Base-by-base conservation (phyloP, 2,888 invertebrate species). In the Cephus runcator region DNA sequence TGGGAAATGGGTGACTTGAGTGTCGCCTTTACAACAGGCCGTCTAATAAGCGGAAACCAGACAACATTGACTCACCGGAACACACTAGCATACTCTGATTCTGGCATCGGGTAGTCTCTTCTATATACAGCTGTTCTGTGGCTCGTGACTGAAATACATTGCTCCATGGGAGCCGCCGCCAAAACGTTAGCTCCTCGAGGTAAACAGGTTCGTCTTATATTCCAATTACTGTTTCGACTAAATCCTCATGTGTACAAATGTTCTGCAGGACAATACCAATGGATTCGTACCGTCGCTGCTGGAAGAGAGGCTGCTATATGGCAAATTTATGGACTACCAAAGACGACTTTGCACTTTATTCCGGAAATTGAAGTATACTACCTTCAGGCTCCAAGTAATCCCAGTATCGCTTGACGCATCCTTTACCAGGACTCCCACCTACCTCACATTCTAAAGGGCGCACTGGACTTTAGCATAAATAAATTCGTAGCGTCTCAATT, bases 401-500 rank as follows among this genome's bases (percentile, higher is more conserved):
- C 40, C 23, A 23, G 23, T 23, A 23, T 6, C 40, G 40, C 1
- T 56, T 56, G 4, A 40, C 40, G 1, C 40, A 56, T 56, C 40
- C 6, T 9, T 56, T 56, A 56, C 40, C 40, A 23, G 40, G 23
- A 23, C 15, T 23, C 40, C 9, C 40, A 56, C 4, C 9, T 0
- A 56, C 23, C 9, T 1, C 6, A 1, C 40, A 23, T 56, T 23
- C 40, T 1, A 23, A 56, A 56, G 23, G 40, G 6, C 40, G 40
- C 15, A 12, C 4, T 15, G 40, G 40, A 56, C 15, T 15, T 23
- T 56, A 73, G 73, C 79, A 73, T 80, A 80, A 81, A 84, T 83
- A 84, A 81, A 84, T 84, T 84, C 79, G 80, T 31, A 71, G 3
- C 71, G 71, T 71, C 71, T 71, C 71, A 30, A 71, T 71, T 30